phyloP scores from a whole-genome alignment of 2,113 vertebrate genomes.

The Machaerirhynchus nigripectus region DNA sequence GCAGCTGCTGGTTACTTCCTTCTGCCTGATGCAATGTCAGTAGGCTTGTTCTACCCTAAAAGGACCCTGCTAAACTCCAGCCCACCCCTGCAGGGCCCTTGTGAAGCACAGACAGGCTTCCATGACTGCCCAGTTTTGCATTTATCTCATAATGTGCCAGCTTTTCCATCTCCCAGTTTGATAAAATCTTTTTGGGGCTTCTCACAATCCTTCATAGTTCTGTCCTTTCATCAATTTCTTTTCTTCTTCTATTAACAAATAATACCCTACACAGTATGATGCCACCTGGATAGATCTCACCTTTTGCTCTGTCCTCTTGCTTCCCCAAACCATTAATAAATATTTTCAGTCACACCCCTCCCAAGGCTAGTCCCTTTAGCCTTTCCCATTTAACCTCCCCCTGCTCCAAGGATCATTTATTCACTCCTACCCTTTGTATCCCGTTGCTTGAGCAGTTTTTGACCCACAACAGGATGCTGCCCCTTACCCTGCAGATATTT shows the following conservation, averaged over 20 bases:
- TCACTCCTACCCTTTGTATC: conserved; percentile 29
- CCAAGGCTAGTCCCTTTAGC: background rate
- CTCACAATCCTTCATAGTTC: background rate
- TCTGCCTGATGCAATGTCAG: background rate
- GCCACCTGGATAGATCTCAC: conserved; percentile 21
- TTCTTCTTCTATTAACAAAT: background rate
- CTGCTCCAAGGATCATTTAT: background rate
- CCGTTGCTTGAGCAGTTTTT: background rate
- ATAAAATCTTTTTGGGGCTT: background rate
- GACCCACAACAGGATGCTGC: conserved; percentile 58
- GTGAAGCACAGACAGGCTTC: background rate
- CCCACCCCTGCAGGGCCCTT: background rate
- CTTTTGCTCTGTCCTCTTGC: background rate
- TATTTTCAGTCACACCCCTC: background rate
- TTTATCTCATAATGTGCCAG: background rate
- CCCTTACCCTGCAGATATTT: conserved; percentile 38
- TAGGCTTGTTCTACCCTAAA: background rate
- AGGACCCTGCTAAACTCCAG: background rate
- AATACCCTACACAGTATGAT: background rate
- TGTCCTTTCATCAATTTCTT: background rate
- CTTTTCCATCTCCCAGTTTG: background rate
- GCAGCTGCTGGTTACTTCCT: background rate
- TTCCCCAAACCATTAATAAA: conserved; percentile 15
- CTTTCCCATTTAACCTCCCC: conserved; percentile 23
- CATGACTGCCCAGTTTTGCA: background rate